A percentile compares a stretch with the other conserved stretches of the same genome.
Conservation (phyloP, 2,888 invertebrate genomes). For the Gisinianus flammeolus region DNA sequence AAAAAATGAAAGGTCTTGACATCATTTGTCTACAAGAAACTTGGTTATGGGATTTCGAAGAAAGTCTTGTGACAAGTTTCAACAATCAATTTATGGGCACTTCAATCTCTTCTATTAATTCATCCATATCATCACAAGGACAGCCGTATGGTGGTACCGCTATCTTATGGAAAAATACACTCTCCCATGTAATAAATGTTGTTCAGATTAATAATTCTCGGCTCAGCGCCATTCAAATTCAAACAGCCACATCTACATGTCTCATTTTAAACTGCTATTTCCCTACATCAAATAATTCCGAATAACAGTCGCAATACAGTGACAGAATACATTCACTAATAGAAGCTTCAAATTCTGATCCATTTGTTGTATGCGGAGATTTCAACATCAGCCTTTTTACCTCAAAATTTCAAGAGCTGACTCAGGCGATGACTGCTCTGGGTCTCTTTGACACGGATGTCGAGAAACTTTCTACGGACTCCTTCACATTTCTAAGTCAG, state of each 20-base stretch:
- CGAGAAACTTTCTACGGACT: background rate
- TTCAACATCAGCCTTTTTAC: background rate
- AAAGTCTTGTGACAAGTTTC: background rate
- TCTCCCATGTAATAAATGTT: background rate
- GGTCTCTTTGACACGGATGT: background rate
- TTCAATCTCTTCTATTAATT: background rate
- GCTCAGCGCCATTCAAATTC: background rate
- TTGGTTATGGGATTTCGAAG: background rate
- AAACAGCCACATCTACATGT: background rate
- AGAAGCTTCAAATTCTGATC: background rate
- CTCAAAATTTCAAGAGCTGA: background rate
- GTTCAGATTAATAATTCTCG: background rate
- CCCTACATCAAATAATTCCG: background rate
- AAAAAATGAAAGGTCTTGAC: no score
- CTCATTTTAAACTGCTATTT: background rate
- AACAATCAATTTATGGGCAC: background rate
- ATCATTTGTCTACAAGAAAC: background rate
- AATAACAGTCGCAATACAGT: background rate
- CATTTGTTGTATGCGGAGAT: background rate
- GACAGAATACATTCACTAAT: background rate
- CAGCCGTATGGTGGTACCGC: background rate
- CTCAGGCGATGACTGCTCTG: background rate
- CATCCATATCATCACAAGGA: background rate
- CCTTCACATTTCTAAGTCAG: background rate
- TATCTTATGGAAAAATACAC: background rate